Base-by-base conservation (phyloP, 2,113 vertebrate species). In the Astatoreochromis straeleni region DNA sequence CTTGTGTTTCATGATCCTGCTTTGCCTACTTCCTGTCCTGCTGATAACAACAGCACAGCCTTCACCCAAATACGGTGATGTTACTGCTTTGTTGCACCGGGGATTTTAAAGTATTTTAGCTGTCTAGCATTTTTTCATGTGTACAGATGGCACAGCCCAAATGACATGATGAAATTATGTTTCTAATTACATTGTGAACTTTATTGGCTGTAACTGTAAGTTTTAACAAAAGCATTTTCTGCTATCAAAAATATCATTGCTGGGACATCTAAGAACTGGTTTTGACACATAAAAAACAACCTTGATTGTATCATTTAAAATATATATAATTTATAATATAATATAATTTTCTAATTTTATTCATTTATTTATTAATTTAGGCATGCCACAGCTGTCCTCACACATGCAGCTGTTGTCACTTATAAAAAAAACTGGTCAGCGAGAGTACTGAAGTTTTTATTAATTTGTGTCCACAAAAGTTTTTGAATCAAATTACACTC, bases 221-320 rank as follows among this genome's bases (percentile, higher is more conserved):
- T 63, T 53, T 63, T 63, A 35, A 63, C 31, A 63, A n/a, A 29
- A 63, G 31, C 26, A 42, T 68, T 85, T 90, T 89, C 84, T 88
- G 75, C 85, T 86, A 88, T 91, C 81, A 81, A 19, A 88, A 83
- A 78, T 82, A 33, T 53, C 78, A 65, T 54, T 51, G 47, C 5
- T 1, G 70, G 70, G 33, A 88, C 58, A 85, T 75, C 42, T 19
- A 86, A 86, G 80, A 75, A 85, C 12, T 81, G 60, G 16, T 81
- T 82, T 82, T 63, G 29, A 75, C 78, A 45, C 11, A 2, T 45
- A 57, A 19, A 60, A 70, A 75, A n/a, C 17, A 55, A 26, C 42
- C 17, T 2, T 54, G 79, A 85, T 78, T 87, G 60, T 83, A 84
- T 89, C 70, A 92, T 85, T 78, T 24, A 81, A 65, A 79, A 85